A percentile compares a stretch with the other conserved stretches of the same genome.
Conservation (phyloP, 2,888 invertebrate genomes). For the Mechanitis messenoides region DNA sequence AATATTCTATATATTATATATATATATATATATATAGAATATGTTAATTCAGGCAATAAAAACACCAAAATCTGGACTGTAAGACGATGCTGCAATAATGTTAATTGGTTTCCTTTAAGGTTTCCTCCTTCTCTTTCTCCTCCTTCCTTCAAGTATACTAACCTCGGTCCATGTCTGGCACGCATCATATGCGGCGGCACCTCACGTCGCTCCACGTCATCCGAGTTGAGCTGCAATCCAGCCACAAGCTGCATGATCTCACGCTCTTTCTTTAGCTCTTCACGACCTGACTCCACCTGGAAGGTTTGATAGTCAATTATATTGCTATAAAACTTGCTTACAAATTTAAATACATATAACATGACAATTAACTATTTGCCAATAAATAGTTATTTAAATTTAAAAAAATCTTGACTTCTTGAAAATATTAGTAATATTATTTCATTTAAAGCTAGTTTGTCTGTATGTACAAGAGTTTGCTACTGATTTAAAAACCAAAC, state of each 20-base stretch:
- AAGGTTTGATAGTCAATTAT: conserved; percentile 32
- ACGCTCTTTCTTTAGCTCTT: conserved; percentile 90
- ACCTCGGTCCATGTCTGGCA: conserved; percentile 76
- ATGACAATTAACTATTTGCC: neutral
- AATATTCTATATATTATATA: no score
- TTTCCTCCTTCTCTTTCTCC: no score
- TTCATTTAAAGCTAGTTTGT: no score
- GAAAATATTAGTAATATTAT: no score
- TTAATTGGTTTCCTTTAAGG: neutral
- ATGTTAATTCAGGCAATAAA: neutral
- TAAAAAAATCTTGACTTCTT: no score
- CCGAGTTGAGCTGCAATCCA: conserved; percentile 89
- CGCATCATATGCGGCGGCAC: conserved; percentile 74
- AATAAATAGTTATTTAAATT: no score
- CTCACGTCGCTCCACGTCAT: conserved; percentile 82
- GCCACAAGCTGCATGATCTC: conserved; percentile 96
- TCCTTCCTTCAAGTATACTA: conserved; percentile 11
- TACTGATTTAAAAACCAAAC: no score
- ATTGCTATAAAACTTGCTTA: neutral
- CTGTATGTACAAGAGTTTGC: no score
- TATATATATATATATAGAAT: no score
- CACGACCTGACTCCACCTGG: conserved; percentile 80
- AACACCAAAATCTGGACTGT: neutral
- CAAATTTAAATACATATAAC: neutral
- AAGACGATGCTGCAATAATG: neutral